These are phyloP conservation scores for Caenorhabditis sp. DNA, from an alignment of 2,888 invertebrate genomes.

Conservation along the genomic window DNA sequence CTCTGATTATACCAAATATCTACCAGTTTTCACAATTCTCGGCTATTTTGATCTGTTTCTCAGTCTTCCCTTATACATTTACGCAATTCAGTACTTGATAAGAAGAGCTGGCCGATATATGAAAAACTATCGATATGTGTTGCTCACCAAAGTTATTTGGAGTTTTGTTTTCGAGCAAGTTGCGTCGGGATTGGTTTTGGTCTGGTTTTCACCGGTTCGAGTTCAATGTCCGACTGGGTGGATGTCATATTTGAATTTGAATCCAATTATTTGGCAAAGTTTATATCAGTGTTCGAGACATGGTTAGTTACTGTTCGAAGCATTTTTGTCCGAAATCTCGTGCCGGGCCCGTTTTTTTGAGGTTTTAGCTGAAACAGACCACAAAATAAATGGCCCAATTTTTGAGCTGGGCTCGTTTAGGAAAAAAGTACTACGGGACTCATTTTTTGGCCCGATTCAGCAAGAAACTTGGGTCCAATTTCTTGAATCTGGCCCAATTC, in stretches of 20 bases:
- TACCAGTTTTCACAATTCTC: not conserved
- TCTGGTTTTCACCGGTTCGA: not conserved
- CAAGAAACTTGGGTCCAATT: too few relatives aligned
- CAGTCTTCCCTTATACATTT: not conserved
- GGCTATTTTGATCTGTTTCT: not conserved
- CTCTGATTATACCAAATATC: not conserved
- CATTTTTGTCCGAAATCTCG: not conserved
- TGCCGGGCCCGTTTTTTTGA: not conserved
- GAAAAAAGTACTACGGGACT: too few relatives aligned
- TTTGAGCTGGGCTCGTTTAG: too few relatives aligned
- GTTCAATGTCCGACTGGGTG: conserved; percentile 1
- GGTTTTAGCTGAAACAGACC: not conserved
- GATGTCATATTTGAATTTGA: not conserved
- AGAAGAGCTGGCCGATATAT: not conserved
- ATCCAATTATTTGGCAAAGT: conserved; percentile 6
- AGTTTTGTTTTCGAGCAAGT: not conserved
- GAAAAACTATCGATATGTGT: not conserved
- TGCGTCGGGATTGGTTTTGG: not conserved
- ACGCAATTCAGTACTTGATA: not conserved
- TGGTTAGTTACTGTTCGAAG: not conserved
- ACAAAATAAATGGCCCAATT: too few relatives aligned
- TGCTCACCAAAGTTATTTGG: not conserved
- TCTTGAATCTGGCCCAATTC: too few relatives aligned
- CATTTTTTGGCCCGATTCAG: too few relatives aligned
- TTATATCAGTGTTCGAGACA: not conserved